These are phyloP conservation scores for Ammospiza maritima DNA, from an alignment of 2,797 vertebrate species.

Conservation along the genomic window DNA sequence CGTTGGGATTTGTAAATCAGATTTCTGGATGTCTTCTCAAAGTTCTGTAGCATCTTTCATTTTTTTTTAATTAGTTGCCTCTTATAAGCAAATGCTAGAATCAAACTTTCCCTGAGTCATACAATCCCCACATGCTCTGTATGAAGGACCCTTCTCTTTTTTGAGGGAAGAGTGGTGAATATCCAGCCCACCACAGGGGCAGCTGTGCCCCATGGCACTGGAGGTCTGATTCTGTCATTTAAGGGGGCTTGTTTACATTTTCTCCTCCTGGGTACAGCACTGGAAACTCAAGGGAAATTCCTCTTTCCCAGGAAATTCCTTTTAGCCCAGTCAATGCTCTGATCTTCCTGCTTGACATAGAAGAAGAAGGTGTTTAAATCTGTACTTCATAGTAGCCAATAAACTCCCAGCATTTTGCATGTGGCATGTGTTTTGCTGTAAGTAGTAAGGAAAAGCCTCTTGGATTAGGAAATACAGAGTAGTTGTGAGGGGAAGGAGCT, in stretches of 20 bases:
- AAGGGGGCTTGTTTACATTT: background rate
- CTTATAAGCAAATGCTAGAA: background rate
- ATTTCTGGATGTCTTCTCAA: background rate
- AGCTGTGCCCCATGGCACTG: background rate
- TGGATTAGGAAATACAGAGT: background rate
- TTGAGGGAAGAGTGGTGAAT: no score
- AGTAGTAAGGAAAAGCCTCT: background rate
- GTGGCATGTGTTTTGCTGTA: background rate
- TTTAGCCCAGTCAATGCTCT: background rate
- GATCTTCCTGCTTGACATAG: background rate
- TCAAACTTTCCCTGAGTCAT: background rate
- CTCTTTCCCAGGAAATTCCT: background rate
- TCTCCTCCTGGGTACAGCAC: background rate
- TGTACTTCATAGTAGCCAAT: background rate
- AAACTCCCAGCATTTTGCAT: background rate
- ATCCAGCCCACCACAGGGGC: background rate
- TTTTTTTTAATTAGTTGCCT: background rate
- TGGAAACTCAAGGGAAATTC: background rate
- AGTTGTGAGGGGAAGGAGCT: background rate
- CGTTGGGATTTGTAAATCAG: background rate
- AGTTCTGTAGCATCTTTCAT: background rate
- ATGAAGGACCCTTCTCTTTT: background rate
- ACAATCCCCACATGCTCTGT: background rate
- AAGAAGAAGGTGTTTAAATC: background rate
- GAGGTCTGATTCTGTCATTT: fast-evolving